Evolutionary conservation across 2,113 vertebrate species (phyloP).

Genomic region (Periophthalmus modestus): DNA sequence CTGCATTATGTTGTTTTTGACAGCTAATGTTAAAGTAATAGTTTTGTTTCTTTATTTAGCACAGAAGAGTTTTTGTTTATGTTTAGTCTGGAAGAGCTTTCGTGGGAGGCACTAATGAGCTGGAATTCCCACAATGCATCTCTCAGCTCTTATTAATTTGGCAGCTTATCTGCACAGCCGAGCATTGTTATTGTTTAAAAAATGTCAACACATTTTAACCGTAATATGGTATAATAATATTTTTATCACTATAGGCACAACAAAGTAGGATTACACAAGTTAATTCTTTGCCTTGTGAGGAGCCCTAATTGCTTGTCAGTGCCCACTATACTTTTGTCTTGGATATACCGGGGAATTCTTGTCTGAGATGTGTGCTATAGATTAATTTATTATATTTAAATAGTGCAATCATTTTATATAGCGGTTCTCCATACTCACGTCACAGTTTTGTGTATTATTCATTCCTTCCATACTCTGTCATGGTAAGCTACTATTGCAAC

Average conservation of each 20-base stretch:
- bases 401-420: no score
- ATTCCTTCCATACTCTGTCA: no score
- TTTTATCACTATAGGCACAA: conserved; percentile 7
- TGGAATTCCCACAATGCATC: conserved; percentile 4
- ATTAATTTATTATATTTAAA: no score
- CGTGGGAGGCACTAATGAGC: conserved; percentile 16
- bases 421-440: no score
- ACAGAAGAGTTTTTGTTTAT: not conserved
- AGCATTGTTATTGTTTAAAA: not conserved
- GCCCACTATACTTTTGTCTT: not conserved
- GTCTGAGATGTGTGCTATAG: no score
- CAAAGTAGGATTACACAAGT: not conserved
- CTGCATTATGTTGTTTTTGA: not conserved
- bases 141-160: conserved; percentile 6
- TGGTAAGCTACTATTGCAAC: no score
- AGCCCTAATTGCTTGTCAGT: not conserved
- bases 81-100: not conserved
- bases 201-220: conserved; percentile 1
- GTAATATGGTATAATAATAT: not conserved
- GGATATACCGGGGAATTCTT: no score
- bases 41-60: not conserved
- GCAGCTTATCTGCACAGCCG: not conserved
- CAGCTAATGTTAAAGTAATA: not conserved
- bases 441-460: no score
- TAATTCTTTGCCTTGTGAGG: not conserved